Percentiles rank a stretch among this genome's conserved stretches.
phyloP scores from a whole-genome alignment of 2,888 invertebrate genomes.

The Adelphocoris suturalis region DNA sequence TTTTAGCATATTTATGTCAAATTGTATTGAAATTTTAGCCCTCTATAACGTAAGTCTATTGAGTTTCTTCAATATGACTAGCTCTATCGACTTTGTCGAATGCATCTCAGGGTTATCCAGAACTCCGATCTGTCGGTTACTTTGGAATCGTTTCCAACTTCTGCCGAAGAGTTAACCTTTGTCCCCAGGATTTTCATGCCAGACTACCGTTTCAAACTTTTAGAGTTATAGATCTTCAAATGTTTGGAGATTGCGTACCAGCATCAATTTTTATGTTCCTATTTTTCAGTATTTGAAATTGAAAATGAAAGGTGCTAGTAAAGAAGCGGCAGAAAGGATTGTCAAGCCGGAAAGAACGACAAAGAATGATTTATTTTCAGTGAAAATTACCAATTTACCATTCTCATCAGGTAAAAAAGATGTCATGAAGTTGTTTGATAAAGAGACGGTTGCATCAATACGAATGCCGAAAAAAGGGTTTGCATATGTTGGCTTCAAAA shows the following conservation, averaged over 20 bases:
- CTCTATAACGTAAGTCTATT: too few species aligned
- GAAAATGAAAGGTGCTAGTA: constrained; percentile 76
- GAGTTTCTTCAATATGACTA: too few species aligned
- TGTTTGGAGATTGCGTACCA: background rate
- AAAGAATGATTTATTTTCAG: constrained; percentile 81
- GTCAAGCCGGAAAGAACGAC: constrained; percentile 63
- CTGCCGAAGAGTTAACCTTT: too few species aligned
- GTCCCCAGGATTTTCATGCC: too few species aligned
- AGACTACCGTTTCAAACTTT: too few species aligned
- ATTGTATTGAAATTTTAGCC: too few species aligned
- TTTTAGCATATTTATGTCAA: too few species aligned
- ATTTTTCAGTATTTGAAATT: constrained; percentile 81
- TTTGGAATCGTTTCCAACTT: too few species aligned
- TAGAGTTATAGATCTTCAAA: too few species aligned
- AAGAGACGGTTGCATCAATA: constrained; percentile 86
- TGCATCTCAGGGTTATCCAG: too few species aligned
- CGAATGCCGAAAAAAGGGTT: constrained; percentile 87
- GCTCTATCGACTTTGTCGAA: too few species aligned
- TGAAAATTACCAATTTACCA: constrained; percentile 89
- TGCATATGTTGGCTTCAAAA: constrained; percentile 94
- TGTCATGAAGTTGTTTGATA: constrained; percentile 91
- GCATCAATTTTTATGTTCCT: background rate
- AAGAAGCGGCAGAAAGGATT: constrained; percentile 58
- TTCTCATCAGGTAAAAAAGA: constrained; percentile 90
- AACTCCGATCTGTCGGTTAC: too few species aligned